Conservation (phyloP, 1,140 invertebrate species). For the Drosophila mojavensis region DNA sequence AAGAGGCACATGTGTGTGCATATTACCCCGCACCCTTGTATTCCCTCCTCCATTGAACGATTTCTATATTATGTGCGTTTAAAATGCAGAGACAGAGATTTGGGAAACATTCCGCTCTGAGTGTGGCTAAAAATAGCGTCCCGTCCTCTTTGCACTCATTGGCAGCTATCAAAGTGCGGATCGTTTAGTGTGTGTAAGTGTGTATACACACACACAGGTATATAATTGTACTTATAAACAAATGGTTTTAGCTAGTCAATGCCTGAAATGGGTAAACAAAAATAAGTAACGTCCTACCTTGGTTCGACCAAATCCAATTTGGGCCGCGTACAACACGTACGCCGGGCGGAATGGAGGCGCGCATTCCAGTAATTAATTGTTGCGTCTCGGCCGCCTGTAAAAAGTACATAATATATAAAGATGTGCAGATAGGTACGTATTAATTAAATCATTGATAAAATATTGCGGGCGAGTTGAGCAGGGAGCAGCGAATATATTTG, state of each 20-base stretch:
- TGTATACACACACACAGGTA: conserved; percentile 23
- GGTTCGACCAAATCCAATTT: conserved; percentile 93
- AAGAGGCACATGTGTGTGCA: conserved; percentile 13
- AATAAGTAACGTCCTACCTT: conserved; percentile 84
- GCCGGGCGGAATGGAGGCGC: conserved; percentile 85
- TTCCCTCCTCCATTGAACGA: background rate
- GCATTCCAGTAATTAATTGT: conserved; percentile 61
- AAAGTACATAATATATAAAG: conserved; percentile 6
- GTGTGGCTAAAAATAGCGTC: conserved; percentile 72
- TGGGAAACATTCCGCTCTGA: conserved; percentile 61
- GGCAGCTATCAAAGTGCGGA: conserved; percentile 36
- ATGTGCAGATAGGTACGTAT: background rate
- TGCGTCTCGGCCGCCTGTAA: conserved; percentile 40
- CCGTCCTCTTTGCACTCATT: conserved; percentile 71
- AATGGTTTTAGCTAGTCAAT: conserved; percentile 63
- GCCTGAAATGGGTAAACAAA: conserved; percentile 62
- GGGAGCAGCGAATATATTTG: conserved; percentile 55
- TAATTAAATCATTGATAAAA: background rate
- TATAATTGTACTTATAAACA: conserved; percentile 44
- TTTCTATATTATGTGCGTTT: conserved; percentile 29
- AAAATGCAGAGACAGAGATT: conserved; percentile 52
- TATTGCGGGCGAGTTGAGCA: background rate
- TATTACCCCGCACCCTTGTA: background rate
- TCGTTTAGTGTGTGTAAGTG: conserved; percentile 35
- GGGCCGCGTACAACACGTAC: conserved; percentile 91